Evolutionary conservation across 2,113 vertebrate genomes (phyloP).

Genomic region (Apistogramma diplotaenia): DNA sequence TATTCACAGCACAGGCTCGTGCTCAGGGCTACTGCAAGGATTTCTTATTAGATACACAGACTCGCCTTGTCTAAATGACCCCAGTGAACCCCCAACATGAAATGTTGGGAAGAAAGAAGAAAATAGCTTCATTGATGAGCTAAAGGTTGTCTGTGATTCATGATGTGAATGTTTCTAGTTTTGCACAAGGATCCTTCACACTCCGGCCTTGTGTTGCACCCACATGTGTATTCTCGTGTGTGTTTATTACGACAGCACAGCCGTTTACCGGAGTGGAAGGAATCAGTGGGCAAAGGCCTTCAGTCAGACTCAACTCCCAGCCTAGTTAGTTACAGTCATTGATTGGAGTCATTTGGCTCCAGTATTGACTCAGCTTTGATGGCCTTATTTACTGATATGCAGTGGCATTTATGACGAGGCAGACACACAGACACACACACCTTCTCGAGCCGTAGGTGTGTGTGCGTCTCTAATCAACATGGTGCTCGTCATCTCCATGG

Average conservation of each 20-base stretch:
- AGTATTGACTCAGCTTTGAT: slow-evolving; percentile 18
- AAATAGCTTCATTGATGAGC: not conserved
- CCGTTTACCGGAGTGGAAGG: slow-evolving; percentile 20
- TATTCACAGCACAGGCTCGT: not conserved
- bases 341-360: slow-evolving; percentile 36
- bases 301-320: slow-evolving; percentile 26
- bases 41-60: not conserved
- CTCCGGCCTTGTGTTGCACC: not conserved
- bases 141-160: not conserved
- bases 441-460: not conserved
- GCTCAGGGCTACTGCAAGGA: not conserved
- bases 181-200: not conserved
- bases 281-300: slow-evolving; percentile 40
- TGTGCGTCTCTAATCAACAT: not conserved
- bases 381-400: slow-evolving; percentile 21
- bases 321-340: slow-evolving; percentile 5
- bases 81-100: not conserved
- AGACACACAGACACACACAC: not conserved
- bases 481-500: too few species aligned
- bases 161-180: not conserved
- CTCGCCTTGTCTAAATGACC: not conserved
- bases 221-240: not conserved
- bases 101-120: not conserved
- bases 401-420: not conserved
- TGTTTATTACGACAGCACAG: not conserved